These are phyloP conservation scores for Sceloporus tristichus DNA, from an alignment of 2,113 vertebrate genomes.

Conservation along the genomic window DNA sequence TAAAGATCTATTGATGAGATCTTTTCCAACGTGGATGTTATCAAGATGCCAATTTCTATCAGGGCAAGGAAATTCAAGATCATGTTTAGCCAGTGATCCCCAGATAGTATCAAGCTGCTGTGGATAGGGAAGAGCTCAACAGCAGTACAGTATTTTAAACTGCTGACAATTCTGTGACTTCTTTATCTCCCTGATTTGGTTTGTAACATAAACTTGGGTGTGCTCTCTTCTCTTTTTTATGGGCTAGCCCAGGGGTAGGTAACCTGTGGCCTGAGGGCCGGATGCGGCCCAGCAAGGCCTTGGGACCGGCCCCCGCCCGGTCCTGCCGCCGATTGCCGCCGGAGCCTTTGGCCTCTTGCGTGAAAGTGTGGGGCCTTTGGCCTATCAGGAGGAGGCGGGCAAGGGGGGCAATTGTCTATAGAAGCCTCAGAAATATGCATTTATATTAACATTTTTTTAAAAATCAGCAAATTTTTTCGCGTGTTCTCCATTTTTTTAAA, in stretches of 20 bases:
- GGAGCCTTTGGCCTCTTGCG: too few relatives aligned
- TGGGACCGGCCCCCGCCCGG: too few relatives aligned
- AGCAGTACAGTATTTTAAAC: neutral
- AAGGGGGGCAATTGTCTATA: too few relatives aligned
- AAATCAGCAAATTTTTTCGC: too few relatives aligned
- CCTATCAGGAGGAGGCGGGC: too few relatives aligned
- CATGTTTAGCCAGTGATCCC: neutral
- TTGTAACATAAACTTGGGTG: neutral
- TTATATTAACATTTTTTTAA: too few relatives aligned
- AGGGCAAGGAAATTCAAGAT: slow-evolving; percentile 14
- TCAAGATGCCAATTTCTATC: neutral
- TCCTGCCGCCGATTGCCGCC: too few relatives aligned
- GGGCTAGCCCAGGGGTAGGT: neutral
- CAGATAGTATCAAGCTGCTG: slow-evolving; percentile 5
- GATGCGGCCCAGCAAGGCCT: too few relatives aligned
- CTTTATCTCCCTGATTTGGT: slow-evolving; percentile 27
- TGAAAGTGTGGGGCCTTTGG: too few relatives aligned
- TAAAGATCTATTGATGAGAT: neutral
- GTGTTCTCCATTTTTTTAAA: too few relatives aligned
- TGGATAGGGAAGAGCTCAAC: neutral
- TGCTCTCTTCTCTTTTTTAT: neutral
- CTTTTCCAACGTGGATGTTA: slow-evolving; percentile 6
- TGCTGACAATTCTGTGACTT: slow-evolving; percentile 1
- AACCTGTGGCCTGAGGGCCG: too few relatives aligned
- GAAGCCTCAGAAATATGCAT: too few relatives aligned